Base-by-base conservation (phyloP, 2,888 invertebrate species). In the Pristionchus arcanus region DNA sequence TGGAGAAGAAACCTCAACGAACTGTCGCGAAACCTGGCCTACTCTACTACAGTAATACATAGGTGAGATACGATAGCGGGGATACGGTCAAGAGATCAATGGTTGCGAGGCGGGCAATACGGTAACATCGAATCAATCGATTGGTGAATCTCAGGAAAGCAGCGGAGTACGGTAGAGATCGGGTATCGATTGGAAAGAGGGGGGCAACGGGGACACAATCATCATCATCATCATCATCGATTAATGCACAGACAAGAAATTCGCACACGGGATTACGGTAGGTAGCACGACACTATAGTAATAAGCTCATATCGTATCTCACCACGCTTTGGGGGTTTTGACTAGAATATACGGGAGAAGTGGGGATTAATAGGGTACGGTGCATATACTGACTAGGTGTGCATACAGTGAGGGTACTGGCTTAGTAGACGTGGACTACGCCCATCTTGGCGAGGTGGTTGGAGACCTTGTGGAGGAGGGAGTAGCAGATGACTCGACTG, bases 291-390 rank as follows among this genome's bases (percentile, higher is more conserved):
- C 19, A 19, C 19, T 74, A 74, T 25, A 13, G 71, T 77, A 42
- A 81, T 81, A 81, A 81, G 81, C 81, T 81, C 81, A 49, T 49
- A 81, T 81, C 53, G 81, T 81, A 81, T 81, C 81, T 81, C 81
- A 81, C 81, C 81, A 81, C 81, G 81, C 74, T 68, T 68, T 25
- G 21, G 68, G 68, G 9, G n/a, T 7, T 13, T 11, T 53, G 81
- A 81, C 81, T 81, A 81, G 81, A 81, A 28, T 77, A 25, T n/a
- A 81, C 81, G 81, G 34, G 42, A 25, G 28, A 28, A 31, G 81
- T 53, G 42, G n/a, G 83, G 83, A 21, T 21, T 53, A 53, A 0
- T 13, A 28, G 31, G 28, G 59, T 85, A 55, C 59, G 84, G 84
- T 59, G 25, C 34, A 37, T 85, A 34, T 63, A 63, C 63, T 63